These are phyloP conservation scores for Sebastiscus albofasciatus DNA, from an alignment of 2,797 vertebrate genomes.

Conservation along the genomic window DNA sequence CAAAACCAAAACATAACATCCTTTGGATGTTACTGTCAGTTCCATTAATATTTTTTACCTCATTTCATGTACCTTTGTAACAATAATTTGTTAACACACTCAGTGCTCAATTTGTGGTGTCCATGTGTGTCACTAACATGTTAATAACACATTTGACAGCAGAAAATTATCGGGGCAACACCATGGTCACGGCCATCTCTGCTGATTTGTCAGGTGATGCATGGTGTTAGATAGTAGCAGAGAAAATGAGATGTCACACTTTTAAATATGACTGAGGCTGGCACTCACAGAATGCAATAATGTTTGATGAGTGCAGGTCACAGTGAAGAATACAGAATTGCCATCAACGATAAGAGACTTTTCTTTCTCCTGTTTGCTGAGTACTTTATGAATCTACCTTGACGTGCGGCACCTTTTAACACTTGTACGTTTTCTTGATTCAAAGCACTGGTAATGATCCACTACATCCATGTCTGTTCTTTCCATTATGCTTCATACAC, in stretches of 20 bases:
- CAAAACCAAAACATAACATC: no score
- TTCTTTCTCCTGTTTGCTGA: slow-evolving; percentile 11
- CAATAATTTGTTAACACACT: background rate
- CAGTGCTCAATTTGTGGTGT: background rate
- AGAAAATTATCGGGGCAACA: slow-evolving; percentile 3
- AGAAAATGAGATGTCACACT: slow-evolving; percentile 52
- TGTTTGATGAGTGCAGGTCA: slow-evolving; percentile 48
- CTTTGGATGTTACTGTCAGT: no score
- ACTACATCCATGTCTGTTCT: background rate
- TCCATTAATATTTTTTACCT: no score
- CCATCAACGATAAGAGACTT: slow-evolving; percentile 8
- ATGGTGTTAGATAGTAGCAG: slow-evolving; percentile 16
- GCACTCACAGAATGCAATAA: slow-evolving; percentile 36
- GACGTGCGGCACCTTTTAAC: slow-evolving; percentile 22
- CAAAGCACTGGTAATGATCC: background rate
- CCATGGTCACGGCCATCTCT: slow-evolving; percentile 15
- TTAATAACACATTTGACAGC: slow-evolving; percentile 20
- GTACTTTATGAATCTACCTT: slow-evolving; percentile 40
- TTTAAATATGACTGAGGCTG: slow-evolving; percentile 39
- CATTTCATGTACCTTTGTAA: background rate
- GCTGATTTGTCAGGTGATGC: slow-evolving; percentile 36
- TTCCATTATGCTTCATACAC: background rate
- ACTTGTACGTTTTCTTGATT: slow-evolving; percentile 38
- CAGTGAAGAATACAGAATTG: slow-evolving; percentile 27
- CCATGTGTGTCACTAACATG: background rate